Conservation (phyloP, 2,888 invertebrate genomes). For the Eubasilissa splendida region DNA sequence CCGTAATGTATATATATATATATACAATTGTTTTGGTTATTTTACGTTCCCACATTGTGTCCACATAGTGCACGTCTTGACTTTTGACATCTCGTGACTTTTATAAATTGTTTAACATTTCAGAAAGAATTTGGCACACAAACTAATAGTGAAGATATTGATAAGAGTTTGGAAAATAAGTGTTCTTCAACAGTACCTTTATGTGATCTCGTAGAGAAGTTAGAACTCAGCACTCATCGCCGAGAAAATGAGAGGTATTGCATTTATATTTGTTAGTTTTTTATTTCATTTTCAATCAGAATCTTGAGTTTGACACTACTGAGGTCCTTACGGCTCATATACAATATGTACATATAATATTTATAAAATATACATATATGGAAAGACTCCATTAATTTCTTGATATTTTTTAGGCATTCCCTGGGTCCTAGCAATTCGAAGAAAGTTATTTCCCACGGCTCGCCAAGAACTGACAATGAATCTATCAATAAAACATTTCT, state of each 20-base stretch:
- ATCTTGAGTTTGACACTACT: no score
- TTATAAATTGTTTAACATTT: conserved; percentile 9
- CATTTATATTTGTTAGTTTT: neutral
- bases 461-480: neutral
- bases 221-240: conserved; percentile 6
- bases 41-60: no score
- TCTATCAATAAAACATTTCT: neutral
- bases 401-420: neutral
- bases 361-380: no score
- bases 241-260: neutral
- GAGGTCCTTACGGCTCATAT: no score
- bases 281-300: no score
- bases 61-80: no score
- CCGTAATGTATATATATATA: no score
- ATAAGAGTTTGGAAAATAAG: neutral
- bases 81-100: no score
- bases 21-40: no score
- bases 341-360: no score
- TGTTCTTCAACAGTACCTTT: conserved; percentile 13
- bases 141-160: neutral
- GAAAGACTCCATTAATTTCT: neutral
- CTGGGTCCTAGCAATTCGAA: neutral
- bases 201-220: conserved; percentile 25
- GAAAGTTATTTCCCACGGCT: neutral
- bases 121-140: conserved; percentile 16